Base-by-base conservation (phyloP, 1,140 invertebrate genomes). In the Dinoponera quadriceps region DNA sequence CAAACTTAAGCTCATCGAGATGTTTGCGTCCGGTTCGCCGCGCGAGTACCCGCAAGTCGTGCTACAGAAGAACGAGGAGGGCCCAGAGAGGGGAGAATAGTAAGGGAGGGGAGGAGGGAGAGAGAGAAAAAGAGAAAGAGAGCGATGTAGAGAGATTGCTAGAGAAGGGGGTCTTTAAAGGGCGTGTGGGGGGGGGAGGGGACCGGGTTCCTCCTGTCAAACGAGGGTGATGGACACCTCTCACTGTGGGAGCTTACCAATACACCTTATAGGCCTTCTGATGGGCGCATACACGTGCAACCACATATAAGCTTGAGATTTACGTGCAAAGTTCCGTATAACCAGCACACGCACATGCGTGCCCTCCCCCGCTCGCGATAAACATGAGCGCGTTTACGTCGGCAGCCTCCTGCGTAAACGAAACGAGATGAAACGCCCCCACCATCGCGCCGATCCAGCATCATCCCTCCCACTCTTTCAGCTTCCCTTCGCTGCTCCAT, bases 211-310 rank as follows among this genome's bases (percentile, higher is more conserved):
- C 92, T 93, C 92, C 91, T 94, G 93, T 94, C 93, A 93, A 92
- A 90, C 86, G 91, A 93, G 91, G 92, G 92, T 94, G 93, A 94
- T 94, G 92, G 90, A 94, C 92, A 94, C 90, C 93, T 93, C 91
- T 90, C 82, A 83, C 91, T 93, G 93, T 94, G 93, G 93, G 93
- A 94, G 92, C 90, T 83, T 90, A 90, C 82, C 85, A 59, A 88
- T 82, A 85, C 88, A 85, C 82, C 88, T 82, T 82, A 27, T 27
- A 25, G 66, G 86, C 86, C 85, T 90, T 90, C 89, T 86, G 65
- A 73, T 54, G 85, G 81, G 82, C 87, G 83, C 48, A 51, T 49
- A 85, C 77, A 85, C 44, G 18, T 38, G 48, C 33, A 7, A 22
- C 14, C 51, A 51, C 51, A 63, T 27, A 25, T 29, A 29, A 59